Base-by-base conservation (phyloP, 1,140 invertebrate genomes). In the Drosophila aff. region DNA sequence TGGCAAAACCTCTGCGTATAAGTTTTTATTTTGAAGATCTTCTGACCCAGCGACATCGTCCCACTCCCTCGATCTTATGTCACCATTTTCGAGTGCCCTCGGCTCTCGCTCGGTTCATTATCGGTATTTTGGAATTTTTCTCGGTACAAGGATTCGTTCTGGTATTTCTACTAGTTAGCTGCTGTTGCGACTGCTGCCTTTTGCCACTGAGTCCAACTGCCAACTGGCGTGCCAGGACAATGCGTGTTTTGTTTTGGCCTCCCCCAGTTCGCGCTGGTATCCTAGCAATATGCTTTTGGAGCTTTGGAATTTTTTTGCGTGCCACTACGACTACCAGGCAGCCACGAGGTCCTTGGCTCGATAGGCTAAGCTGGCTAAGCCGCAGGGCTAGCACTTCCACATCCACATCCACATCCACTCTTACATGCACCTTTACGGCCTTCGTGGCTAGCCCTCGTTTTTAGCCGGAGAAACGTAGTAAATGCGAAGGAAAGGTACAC, bases 231-330 rank as follows among this genome's bases (percentile, higher is more conserved):
- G 74, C 63, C 82, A 79, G 77, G 69, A 53, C 77, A 58, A 68
- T 64, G 77, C 91, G 86, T 92, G 85, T 92, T 91, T 87, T 91
- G 91, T 92, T 92, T 85, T 82, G 91, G 87, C 77, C 82, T 77
- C 73, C 83, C 75, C 60, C 82, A 58, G 49, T 55, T 65, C 33
- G 44, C 16, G 15, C 46, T 53, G 72, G 86, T 83, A 72, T 89
- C 83, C 91, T 91, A 91, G 91, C 91, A 92, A 91, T 91, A 68
- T 72, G 60, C 53, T 57, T 57, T 46, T 66, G 79, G 86, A 69
- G 83, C 67, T 71, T 71, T 71, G 49, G 64, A 66, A 71, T 71
- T 71, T 75, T 82, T 80, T 79, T 87, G 81, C 85, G 78, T 90
- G 81, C 52, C 79, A 67, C 65, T 52, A 52, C 26, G 31, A 66